Percentiles rank a stretch among this genome's conserved stretches.
Evolutionary conservation across 1,140 invertebrate species (phyloP).

Genomic region (Laupala kohalensis): DNA sequence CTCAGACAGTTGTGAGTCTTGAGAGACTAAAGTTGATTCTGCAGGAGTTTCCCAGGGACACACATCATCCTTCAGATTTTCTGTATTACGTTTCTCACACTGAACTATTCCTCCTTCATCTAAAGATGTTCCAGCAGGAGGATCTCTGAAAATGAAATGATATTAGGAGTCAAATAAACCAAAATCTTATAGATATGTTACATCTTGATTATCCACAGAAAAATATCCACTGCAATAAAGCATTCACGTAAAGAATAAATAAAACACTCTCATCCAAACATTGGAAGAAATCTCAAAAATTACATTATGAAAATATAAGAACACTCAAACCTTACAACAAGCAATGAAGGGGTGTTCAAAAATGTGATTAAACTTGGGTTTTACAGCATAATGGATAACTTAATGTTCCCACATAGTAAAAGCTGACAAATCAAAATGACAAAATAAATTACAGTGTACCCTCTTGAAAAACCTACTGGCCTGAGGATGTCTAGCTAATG

Average conservation of each 20-base stretch:
- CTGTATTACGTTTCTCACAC: neutral
- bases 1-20: neutral
- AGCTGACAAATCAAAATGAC: too few relatives aligned
- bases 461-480: too few relatives aligned
- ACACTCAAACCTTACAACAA: too few relatives aligned
- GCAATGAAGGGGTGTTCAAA: too few relatives aligned
- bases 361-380: too few relatives aligned
- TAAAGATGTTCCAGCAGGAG: neutral
- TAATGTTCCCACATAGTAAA: too few relatives aligned
- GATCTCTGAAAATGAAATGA: neutral
- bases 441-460: too few relatives aligned
- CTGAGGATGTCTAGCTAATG: too few relatives aligned
- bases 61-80: constrained; percentile 20
- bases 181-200: neutral
- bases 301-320: too few relatives aligned
- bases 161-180: neutral
- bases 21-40: neutral
- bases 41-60: constrained; percentile 20
- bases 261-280: neutral
- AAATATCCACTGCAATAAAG: neutral
- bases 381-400: too few relatives aligned
- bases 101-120: neutral
- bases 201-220: neutral
- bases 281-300: too few relatives aligned
- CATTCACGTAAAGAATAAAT: neutral